These are phyloP conservation scores for Darevskia nairensis DNA, from an alignment of 2,797 vertebrate species.

Conservation along the genomic window DNA sequence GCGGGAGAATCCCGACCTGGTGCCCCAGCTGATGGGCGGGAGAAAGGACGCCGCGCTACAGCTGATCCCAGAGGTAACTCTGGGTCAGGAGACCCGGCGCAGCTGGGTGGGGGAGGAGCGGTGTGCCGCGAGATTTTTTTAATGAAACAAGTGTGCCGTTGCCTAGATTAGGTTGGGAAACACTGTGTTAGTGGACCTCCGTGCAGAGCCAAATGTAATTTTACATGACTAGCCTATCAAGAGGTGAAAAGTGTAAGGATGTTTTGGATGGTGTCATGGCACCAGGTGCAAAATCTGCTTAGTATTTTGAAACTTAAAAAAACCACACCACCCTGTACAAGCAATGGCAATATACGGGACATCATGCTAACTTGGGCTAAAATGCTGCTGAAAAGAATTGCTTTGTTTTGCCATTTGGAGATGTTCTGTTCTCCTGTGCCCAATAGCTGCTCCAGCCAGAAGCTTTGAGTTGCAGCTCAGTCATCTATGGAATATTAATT, in stretches of 20 bases:
- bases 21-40: too few species aligned
- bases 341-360: not conserved
- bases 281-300: not conserved
- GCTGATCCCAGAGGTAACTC: too few species aligned
- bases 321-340: conserved; percentile 17
- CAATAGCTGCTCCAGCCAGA: conserved; percentile 35
- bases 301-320: too few species aligned
- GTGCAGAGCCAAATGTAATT: not conserved
- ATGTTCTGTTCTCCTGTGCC: conserved; percentile 40
- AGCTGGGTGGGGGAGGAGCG: too few species aligned
- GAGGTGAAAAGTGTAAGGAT: not conserved
- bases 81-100: too few species aligned
- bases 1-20: too few species aligned
- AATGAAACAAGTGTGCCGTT: too few species aligned
- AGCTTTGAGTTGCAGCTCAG: too few species aligned
- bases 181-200: not conserved
- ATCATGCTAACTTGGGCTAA: conserved; percentile 17
- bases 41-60: too few species aligned
- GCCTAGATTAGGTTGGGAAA: too few species aligned
- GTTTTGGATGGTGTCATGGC: conserved; percentile 25
- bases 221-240: conserved; percentile 34
- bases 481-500: too few species aligned
- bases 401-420: conserved; percentile 15
- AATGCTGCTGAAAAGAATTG: conserved; percentile 40
- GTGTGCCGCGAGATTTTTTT: too few species aligned